Conservation (phyloP, 2,797 vertebrate species). For the Macropodus opercularis region DNA sequence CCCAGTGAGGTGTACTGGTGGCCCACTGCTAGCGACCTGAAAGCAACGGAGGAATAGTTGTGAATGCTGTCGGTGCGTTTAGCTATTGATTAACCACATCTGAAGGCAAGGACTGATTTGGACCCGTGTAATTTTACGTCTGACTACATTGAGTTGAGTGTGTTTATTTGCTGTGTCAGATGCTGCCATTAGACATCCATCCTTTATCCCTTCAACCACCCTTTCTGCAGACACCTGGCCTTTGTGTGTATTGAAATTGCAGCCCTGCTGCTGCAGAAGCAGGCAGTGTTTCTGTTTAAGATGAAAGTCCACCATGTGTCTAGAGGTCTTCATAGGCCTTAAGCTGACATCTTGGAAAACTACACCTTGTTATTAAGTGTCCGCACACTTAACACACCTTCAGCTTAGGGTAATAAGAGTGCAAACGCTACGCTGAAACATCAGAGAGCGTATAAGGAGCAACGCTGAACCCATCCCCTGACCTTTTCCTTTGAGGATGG, state of each 20-base stretch:
- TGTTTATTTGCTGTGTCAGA: constrained; percentile 67
- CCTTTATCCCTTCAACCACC: constrained; percentile 74
- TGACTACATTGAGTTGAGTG: constrained; percentile 59
- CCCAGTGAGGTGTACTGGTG: constrained; percentile 94
- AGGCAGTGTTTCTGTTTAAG: constrained; percentile 67
- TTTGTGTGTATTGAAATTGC: constrained; percentile 77
- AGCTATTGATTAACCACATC: constrained; percentile 33
- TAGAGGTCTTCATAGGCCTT: constrained; percentile 78
- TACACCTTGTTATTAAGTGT: constrained; percentile 82
- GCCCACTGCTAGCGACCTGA: constrained; percentile 94
- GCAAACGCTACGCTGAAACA: constrained; percentile 75
- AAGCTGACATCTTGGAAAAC: constrained; percentile 79
- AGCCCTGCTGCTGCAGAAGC: constrained; percentile 65
- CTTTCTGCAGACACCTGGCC: constrained; percentile 77
- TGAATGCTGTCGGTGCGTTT: constrained; percentile 26
- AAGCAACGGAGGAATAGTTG: constrained; percentile 24
- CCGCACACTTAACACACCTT: constrained; percentile 79
- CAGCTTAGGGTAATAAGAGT: constrained; percentile 82
- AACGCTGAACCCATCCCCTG: constrained; percentile 56
- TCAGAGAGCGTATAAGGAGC: constrained; percentile 78
- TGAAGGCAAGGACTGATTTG: constrained; percentile 48
- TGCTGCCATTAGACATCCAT: constrained; percentile 65
- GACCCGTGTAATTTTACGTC: constrained; percentile 59
- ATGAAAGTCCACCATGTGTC: constrained; percentile 81
- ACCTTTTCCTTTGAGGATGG: constrained; percentile 74